Base-by-base conservation (phyloP, 2,888 invertebrate species). In the Venustoraphidia nigricollis region DNA sequence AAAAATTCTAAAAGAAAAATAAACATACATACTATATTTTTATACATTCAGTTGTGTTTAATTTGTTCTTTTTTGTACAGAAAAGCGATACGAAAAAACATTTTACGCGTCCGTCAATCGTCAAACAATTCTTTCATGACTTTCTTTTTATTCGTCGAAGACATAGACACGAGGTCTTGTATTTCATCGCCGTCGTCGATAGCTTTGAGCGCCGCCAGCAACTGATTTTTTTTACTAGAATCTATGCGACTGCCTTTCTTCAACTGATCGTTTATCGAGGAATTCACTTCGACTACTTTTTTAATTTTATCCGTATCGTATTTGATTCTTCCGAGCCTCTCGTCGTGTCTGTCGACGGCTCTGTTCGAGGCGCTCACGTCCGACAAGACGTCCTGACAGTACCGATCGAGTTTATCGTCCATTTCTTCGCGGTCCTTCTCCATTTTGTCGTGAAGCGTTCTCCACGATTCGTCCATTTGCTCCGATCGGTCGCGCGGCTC, bases 141-240 rank as follows among this genome's bases (percentile, higher is more conserved):
- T 45, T 45, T 27, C 27, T 42, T 42, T 42, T 42, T 42, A 11
- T 45, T 14, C 45, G 27, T 13, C 8, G 37, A 37, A 10, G 37
- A 6, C 14, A 3, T 4, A 13, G 14, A 10, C n/a, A 17, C 9
- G 1, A 27, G 38, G n/a, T 46, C 41, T n/a, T 36, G 11, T 8
- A 47, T n/a, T 17, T 55, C 54, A 11, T 67, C 66, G 6, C 66
- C 67, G 52, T 73, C 68, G 58, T 80, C 80, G 52, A 81, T 80
- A 17, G 76, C 77, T 56, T 76, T 75, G 50, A 81, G 67, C 2
- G 77, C 75, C 10, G 77, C 79, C 46, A 81, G 64, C 40, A 81
- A 60, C 57, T 77, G 75, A 44, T 68, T 69, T 58, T 78, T 79
- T 48, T 72, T 71, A 39, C 67, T 34, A 44, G 42, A 46, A 38